phyloP scores from a whole-genome alignment of 2,113 vertebrate genomes.

The Oryzias celebensis region DNA sequence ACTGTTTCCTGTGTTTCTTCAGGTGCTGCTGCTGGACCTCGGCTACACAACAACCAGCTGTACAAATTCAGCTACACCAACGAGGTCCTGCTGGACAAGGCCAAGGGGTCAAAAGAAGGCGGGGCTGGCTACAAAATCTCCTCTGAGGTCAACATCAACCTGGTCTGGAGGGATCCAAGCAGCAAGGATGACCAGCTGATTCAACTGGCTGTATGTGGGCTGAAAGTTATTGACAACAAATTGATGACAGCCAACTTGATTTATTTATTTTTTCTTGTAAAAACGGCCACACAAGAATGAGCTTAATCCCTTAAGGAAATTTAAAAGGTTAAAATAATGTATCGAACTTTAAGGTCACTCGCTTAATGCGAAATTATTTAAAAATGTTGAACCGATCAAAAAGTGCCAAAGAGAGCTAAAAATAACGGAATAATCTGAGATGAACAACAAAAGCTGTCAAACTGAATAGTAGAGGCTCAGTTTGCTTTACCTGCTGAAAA shows the following conservation, averaged over 20 bases:
- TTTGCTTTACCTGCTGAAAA: no score
- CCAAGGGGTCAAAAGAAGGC: conserved; percentile 75
- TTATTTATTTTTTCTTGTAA: neutral
- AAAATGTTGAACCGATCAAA: no score
- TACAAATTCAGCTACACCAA: conserved; percentile 89
- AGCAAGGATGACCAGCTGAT: conserved; percentile 90
- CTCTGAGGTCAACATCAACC: conserved; percentile 81
- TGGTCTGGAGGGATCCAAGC: conserved; percentile 89
- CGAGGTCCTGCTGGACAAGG: conserved; percentile 84
- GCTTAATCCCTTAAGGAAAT: no score
- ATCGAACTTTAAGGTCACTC: no score
- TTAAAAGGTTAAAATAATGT: no score
- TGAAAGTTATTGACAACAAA: neutral
- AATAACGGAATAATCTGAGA: no score
- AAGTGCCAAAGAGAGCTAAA: no score
- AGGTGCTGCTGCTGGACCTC: conserved; percentile 87
- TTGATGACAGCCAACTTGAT: no score
- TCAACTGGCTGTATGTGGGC: conserved; percentile 78
- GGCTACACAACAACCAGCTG: conserved; percentile 87
- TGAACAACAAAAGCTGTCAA: no score
- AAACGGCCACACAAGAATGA: neutral
- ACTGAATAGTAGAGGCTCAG: no score
- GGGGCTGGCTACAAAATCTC: conserved; percentile 84
- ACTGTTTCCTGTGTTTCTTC: conserved; percentile 65
- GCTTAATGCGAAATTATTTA: no score